A percentile compares a stretch with the other conserved stretches of the same genome.
Evolutionary conservation across 2,797 vertebrate species (phyloP).

Genomic region (Chaunax sp.): DNA sequence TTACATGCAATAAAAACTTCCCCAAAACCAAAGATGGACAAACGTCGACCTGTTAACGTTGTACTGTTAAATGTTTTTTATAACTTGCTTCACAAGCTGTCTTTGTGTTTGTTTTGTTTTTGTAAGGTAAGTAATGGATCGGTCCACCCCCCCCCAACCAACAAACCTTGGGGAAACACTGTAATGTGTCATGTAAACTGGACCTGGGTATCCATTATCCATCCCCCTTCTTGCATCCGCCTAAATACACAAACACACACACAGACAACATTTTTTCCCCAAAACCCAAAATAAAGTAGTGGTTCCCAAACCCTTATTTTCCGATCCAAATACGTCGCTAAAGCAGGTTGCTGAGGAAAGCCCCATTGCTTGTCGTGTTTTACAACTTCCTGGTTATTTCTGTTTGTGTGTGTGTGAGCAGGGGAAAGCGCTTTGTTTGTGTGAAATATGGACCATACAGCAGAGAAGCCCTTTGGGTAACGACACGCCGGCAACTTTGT

Average conservation of each 20-base stretch:
- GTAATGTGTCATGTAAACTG: slow-evolving; percentile 16
- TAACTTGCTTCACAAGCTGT: no score
- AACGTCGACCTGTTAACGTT: no score
- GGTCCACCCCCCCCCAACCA: no score
- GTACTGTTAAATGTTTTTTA: no score
- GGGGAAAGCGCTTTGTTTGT: slow-evolving; percentile 25
- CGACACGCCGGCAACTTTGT: slow-evolving; percentile 10
- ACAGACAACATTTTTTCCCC: slow-evolving; percentile 31
- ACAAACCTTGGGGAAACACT: no score
- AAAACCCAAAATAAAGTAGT: slow-evolving; percentile 59
- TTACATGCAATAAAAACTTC: no score
- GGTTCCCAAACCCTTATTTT: slow-evolving; percentile 71
- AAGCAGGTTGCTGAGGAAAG: slow-evolving; percentile 52
- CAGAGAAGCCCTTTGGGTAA: slow-evolving; percentile 20
- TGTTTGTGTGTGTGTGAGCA: slow-evolving; percentile 25
- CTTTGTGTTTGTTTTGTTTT: slow-evolving; percentile 61
- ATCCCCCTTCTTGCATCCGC: not conserved
- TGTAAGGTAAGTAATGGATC: no score
- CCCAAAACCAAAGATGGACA: no score
- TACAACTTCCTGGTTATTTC: slow-evolving; percentile 65
- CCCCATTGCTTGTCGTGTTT: slow-evolving; percentile 29
- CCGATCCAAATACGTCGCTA: slow-evolving; percentile 73
- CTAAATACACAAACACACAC: slow-evolving; percentile 12
- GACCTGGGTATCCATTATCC: slow-evolving; percentile 11
- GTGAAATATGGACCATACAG: not conserved